phyloP scores from a whole-genome alignment of 2,888 invertebrate species.

The Caenorhabditis doughertyi region DNA sequence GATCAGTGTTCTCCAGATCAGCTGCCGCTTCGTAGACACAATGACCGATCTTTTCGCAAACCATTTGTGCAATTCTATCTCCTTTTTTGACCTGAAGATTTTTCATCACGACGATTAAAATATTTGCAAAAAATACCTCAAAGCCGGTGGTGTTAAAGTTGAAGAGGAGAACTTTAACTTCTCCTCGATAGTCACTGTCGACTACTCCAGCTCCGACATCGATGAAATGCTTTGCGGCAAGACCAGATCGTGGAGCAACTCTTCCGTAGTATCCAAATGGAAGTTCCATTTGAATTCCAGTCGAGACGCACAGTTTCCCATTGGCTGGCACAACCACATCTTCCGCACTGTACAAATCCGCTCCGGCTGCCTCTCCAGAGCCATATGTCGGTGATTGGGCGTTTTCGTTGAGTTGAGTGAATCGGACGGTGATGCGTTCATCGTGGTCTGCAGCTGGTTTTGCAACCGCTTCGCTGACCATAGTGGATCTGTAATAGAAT shows the following conservation, averaged over 20 bases:
- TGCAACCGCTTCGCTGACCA: conserved; percentile 8
- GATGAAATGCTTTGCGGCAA: conserved; percentile 94
- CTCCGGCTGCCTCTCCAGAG: conserved; percentile 85
- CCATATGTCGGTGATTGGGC: conserved; percentile 92
- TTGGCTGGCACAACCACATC: conserved; percentile 90
- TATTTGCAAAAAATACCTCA: conserved; percentile 79
- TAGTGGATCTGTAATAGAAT: too few species aligned
- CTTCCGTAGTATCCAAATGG: conserved; percentile 87
- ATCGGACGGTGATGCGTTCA: conserved; percentile 84
- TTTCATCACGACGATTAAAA: too few species aligned
- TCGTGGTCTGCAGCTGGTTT: not conserved
- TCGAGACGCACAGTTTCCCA: conserved; percentile 90
- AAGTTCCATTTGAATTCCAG: conserved; percentile 93
- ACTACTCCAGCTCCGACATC: conserved; percentile 89
- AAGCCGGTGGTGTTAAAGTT: conserved; percentile 93
- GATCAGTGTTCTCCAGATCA: conserved; percentile 89
- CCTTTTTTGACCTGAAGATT: conserved; percentile 88
- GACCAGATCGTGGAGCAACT: conserved; percentile 82
- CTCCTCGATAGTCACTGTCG: conserved; percentile 91
- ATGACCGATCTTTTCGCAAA: conserved; percentile 88
- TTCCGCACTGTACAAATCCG: conserved; percentile 88
- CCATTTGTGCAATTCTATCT: conserved; percentile 96
- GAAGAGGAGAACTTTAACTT: conserved; percentile 88
- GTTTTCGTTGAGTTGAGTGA: conserved; percentile 90
- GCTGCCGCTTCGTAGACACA: conserved; percentile 90